Conservation (phyloP, 2,113 vertebrate genomes). For the Physeter macrocephalus region DNA sequence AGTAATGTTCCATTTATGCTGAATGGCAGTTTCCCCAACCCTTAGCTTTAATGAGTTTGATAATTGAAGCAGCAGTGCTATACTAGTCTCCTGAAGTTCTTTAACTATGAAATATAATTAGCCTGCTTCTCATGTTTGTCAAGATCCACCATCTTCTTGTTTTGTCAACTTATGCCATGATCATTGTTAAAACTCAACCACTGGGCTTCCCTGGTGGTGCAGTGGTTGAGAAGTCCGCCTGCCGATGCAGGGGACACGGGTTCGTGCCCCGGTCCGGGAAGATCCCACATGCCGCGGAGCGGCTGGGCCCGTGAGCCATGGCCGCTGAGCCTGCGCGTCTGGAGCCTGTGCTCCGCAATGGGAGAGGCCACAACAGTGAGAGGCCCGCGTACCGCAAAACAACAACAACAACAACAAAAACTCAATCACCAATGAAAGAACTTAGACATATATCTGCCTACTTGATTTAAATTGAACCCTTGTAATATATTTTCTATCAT, state of each 20-base stretch:
- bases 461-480: background rate
- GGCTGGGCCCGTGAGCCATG: too few relatives aligned
- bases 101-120: background rate
- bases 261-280: too few relatives aligned
- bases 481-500: background rate
- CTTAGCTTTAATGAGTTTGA: background rate
- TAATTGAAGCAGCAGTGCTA: background rate
- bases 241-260: too few relatives aligned
- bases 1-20: background rate
- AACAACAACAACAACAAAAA: too few relatives aligned
- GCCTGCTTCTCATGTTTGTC: background rate
- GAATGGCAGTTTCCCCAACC: background rate
- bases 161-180: background rate
- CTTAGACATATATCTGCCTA: background rate
- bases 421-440: background rate
- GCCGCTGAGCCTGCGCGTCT: too few relatives aligned
- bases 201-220: too few relatives aligned
- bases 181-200: constrained; percentile 14
- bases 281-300: too few relatives aligned
- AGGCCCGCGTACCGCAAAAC: too few relatives aligned
- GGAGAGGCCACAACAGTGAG: too few relatives aligned
- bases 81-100: background rate
- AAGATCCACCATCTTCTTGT: background rate
- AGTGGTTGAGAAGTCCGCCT: too few relatives aligned
- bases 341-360: too few relatives aligned